Conservation (phyloP, 2,113 vertebrate species). For the Emydocephalus ijimae region DNA sequence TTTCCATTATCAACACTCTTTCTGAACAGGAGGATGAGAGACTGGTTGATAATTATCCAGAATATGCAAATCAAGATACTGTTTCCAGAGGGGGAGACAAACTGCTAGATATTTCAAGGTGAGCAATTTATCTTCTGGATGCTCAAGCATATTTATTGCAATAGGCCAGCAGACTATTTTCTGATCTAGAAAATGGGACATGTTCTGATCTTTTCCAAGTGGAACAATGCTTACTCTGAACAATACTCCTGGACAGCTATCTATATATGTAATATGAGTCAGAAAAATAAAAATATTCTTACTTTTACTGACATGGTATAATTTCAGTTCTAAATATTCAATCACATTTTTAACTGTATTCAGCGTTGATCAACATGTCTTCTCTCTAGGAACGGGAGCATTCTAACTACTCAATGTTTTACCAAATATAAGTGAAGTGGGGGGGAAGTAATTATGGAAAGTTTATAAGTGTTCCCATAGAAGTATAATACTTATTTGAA, state of each 20-base stretch:
- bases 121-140: background rate
- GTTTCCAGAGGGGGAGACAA: background rate
- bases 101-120: background rate
- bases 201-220: too few relatives aligned
- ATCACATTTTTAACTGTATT: background rate
- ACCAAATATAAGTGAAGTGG: too few relatives aligned
- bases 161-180: background rate
- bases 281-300: background rate
- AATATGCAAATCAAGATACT: background rate
- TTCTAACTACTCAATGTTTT: too few relatives aligned
- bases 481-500: too few relatives aligned
- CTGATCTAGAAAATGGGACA: too few relatives aligned
- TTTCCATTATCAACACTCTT: background rate
- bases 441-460: too few relatives aligned
- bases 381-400: too few relatives aligned
- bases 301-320: background rate
- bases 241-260: background rate
- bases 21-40: background rate
- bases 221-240: too few relatives aligned
- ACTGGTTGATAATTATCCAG: background rate
- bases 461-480: too few relatives aligned
- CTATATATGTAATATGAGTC: background rate
- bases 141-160: background rate
- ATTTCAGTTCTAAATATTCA: background rate
- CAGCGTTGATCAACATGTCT: background rate